Base-by-base conservation (phyloP, 2,797 vertebrate genomes). In the Notoglanidium macrostoma region DNA sequence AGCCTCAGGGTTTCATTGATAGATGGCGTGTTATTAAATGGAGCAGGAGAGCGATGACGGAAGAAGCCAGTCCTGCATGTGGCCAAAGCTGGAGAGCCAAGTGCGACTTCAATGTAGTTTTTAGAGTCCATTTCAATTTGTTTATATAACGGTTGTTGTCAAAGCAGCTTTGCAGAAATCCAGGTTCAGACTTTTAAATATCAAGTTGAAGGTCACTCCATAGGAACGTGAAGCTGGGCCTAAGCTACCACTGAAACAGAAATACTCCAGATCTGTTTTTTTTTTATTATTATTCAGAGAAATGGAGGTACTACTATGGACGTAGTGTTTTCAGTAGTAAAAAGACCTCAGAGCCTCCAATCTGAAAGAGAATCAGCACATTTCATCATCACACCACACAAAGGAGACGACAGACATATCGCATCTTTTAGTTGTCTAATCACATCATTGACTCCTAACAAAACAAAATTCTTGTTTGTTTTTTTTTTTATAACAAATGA, bases 1-100 rank as follows among this genome's bases (percentile, higher is more conserved):
- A 67, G 81, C 85, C 85, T 55, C 65, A 21, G 87, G 87, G 80
- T 84, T 84, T 72, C 29, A n/a, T 73, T 84, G 85, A 89, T 89
- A 40, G 86, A 85, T 85, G 67, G 59, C 61, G 59, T 85, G 83
- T 87, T 77, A 85, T 79, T 59, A 59, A 87, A 87, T 19, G 86
- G 61, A 85, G 84, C 65, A 67, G 77, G 83, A 83, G 80, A 61
- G 44, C 57, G 40, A 74, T 82, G 57, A 68, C 17, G 54, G 57
- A 23, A 73, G 76, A 68, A 49, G 46, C 82, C 35, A 26, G 74
- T 40, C n/a, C 78, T 29, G 84, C 67, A 74, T 85, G 78, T 83
- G 70, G 54, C 78, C 44, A 72, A 83, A 65, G 59, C 63, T n/a
- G 17, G 70, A 73, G 85, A 88, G 87, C 85, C 79, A 32, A 83